A percentile compares a stretch with the other conserved stretches of the same genome.
phyloP scores from a whole-genome alignment of 2,113 vertebrate genomes.

The Falcunculus frontatus region DNA sequence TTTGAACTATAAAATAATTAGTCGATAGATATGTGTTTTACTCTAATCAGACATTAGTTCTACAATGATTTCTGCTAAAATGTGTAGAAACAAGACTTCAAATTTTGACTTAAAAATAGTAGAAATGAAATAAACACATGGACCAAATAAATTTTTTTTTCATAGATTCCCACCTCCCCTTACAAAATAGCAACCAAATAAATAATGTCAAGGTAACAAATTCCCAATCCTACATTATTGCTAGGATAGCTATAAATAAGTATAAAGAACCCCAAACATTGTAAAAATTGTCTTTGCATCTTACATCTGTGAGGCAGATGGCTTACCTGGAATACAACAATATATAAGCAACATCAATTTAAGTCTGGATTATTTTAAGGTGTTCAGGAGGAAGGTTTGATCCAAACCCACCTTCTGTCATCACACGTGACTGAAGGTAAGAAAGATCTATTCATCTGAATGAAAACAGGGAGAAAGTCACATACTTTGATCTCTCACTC shows the following conservation, averaged over 20 bases:
- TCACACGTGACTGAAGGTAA: background rate
- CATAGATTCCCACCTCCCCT: background rate
- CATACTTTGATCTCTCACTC: background rate
- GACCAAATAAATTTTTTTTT: background rate
- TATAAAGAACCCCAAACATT: background rate
- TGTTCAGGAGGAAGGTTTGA: background rate
- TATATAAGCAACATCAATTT: background rate
- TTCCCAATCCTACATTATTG: background rate
- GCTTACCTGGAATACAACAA: background rate
- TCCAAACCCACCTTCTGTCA: background rate
- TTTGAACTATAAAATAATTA: background rate
- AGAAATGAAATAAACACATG: background rate
- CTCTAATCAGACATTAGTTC: background rate
- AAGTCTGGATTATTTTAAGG: background rate
- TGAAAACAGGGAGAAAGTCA: background rate
- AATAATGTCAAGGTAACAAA: background rate
- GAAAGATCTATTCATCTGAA: background rate
- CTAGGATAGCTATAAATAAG: background rate
- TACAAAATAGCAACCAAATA: background rate
- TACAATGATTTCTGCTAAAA: background rate
- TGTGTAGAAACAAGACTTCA: background rate
- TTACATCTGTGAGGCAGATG: background rate
- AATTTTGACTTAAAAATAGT: background rate
- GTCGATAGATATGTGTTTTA: background rate
- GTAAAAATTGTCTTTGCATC: background rate